Base-by-base conservation (phyloP, 2,797 vertebrate species). In the Enteromius anoplus region DNA sequence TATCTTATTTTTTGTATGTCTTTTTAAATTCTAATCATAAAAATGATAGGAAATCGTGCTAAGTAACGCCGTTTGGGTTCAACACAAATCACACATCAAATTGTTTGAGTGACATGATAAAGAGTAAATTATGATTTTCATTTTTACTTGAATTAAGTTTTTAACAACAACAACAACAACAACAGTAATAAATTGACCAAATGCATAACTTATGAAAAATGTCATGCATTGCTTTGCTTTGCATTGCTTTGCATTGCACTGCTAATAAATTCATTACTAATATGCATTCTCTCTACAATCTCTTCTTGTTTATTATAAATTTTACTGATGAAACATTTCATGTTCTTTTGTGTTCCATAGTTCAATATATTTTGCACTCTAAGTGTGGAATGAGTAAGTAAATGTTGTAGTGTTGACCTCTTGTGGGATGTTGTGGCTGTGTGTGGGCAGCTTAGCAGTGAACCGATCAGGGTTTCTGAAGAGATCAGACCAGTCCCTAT, bases 361-460 rank as follows among this genome's bases (percentile, higher is more conserved):
- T 47, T 80, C 17, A 60, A 29, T 5, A 53, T 79, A 32, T 68
- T 79, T 49, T 73, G 21, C 23, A 47, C 26, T 64, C 37, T 47
- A 65, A 82, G 29, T 29, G 45, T 75, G 60, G 37, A 32, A 40
- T 77, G 23, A 83, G n/a, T 17, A 34, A 77, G n/a, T 45, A 47
- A 80, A 47, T 34, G 40, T 53, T 47, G 37, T 47, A 29, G 42
- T 58, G 19, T 83, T 70, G 81, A 77, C 40, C 51, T 66, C 37
- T 70, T 2, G 49, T 83, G 64, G 64, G 81, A 60, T 69, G 37
- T n/a, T 83, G 51, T 53, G 21, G 42, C 60, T 75, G 68, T 70
- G 66, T 47, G 76, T 78, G 51, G 47, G 68, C 40, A 80, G 42
- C 51, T 26, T 69, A 69, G 32, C 8, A 45, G 62, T 72, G 47